These are phyloP conservation scores for Microctenopoma stevenorrisi DNA, from an alignment of 2,797 vertebrate genomes.

Conservation along the genomic window DNA sequence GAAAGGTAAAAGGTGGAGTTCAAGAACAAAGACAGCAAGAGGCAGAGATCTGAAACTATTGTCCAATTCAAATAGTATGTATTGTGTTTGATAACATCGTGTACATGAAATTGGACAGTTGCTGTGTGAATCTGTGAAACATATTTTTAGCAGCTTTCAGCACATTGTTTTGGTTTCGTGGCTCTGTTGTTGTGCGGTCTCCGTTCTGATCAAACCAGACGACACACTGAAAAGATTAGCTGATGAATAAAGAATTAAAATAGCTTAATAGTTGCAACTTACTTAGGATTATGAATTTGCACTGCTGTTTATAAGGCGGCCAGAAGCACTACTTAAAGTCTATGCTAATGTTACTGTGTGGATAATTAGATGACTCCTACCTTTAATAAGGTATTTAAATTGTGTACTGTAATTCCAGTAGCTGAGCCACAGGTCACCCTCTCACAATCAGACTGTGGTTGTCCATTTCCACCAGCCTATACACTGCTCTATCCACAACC, in stretches of 20 bases:
- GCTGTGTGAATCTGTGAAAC: no score
- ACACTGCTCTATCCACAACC: slow-evolving; percentile 69
- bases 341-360: not conserved
- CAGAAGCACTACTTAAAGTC: not conserved
- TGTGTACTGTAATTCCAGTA: slow-evolving; percentile 62
- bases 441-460: slow-evolving; percentile 75
- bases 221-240: not conserved
- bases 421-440: slow-evolving; percentile 64
- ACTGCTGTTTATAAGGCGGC: not conserved
- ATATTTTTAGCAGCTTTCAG: not conserved
- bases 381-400: not conserved
- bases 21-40: slow-evolving; percentile 26
- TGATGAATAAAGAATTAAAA: not conserved
- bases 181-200: not conserved
- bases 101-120: no score
- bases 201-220: not conserved
- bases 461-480: slow-evolving; percentile 61
- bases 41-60: slow-evolving; percentile 17
- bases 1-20: slow-evolving; percentile 53
- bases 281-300: not conserved
- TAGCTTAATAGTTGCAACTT: not conserved
- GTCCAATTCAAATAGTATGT: not conserved
- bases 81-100: not conserved
- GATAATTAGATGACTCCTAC: not conserved
- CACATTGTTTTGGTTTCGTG: not conserved